Evolutionary conservation across 2,113 vertebrate species (phyloP).

Genomic region (Cyphomyrus discorhynchus): DNA sequence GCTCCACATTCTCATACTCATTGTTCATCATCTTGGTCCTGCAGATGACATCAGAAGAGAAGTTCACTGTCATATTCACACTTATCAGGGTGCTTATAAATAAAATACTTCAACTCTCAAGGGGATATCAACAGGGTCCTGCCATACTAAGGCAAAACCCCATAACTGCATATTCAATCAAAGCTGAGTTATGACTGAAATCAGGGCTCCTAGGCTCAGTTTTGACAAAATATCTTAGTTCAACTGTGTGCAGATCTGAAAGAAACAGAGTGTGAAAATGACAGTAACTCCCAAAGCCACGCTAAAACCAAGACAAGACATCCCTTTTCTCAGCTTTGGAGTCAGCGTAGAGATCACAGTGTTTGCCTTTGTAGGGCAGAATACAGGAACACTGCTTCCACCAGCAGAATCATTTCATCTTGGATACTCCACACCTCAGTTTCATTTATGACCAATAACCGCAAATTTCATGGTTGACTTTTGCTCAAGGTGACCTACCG

Average conservation of each 20-base stretch:
- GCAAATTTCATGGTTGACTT: neutral
- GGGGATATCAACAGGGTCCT: neutral
- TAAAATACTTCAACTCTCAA: neutral
- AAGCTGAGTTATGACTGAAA: neutral
- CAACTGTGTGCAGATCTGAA: neutral
- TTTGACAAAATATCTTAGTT: neutral
- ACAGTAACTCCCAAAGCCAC: neutral
- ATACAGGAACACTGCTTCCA: neutral
- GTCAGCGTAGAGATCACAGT: neutral
- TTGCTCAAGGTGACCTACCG: constrained; percentile 65
- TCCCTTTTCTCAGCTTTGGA: neutral
- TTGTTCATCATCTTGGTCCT: constrained; percentile 94
- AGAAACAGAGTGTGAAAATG: neutral
- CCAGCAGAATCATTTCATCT: neutral
- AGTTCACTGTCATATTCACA: neutral
- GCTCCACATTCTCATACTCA: constrained; percentile 89
- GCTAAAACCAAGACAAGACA: neutral
- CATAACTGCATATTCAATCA: neutral
- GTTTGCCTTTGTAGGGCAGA: neutral
- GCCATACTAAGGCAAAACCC: neutral
- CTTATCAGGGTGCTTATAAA: neutral
- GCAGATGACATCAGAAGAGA: constrained; percentile 14
- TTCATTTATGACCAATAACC: neutral
- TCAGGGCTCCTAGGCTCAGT: neutral
- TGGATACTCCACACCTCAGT: neutral